Evolutionary conservation across 2,888 invertebrate genomes (phyloP), one percentile per base, ranked within the genome.

Genomic region (Muschampia plurimacula): DNA sequence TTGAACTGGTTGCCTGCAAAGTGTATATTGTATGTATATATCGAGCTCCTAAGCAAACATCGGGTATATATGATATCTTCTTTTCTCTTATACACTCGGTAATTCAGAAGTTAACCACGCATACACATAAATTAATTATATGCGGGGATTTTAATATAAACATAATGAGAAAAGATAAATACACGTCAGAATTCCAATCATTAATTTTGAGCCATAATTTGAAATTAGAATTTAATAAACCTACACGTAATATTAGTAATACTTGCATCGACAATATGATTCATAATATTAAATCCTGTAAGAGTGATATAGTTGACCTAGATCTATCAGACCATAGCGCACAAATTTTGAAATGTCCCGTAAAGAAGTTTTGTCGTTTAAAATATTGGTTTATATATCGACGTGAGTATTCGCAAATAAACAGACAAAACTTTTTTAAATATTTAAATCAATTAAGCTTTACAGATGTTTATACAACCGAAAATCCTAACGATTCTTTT

Each of bases 281-380:
- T 32, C 67, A 67, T 28, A 67, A 57, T 28, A 12, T 67, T 2
- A 67, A 41, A 41, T 10, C 22, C 2, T 39, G 55, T 10, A 39
- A 15, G 2, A 32, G 57, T 57, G 67, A 67, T 55, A 10, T 67
- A 1, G 0, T 22, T 4, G 67, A 67, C 2, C 8, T 57, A 0
- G 55, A 3, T 41, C 57, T 67, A 15, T 67, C 39, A 13, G 67
- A 67, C 13, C 67, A 67, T 22, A 57, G 5, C 6, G 67, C 57
- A 7, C 55, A 67, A 41, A 57, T 67, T 12, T 52, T 67, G 55
- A 67, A 57, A 41, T 67, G 55, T 32, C 67, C 67, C 3, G 65
- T 65, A 9, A 65, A 36, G 36, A 66, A 66, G 39, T 39, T 9
- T 12, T 66, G 55, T 7, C 1, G 10, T 12, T 2, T 66, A 10